These are phyloP conservation scores for Anguilla rostrata DNA, from an alignment of 2,113 vertebrate species.

Conservation along the genomic window DNA sequence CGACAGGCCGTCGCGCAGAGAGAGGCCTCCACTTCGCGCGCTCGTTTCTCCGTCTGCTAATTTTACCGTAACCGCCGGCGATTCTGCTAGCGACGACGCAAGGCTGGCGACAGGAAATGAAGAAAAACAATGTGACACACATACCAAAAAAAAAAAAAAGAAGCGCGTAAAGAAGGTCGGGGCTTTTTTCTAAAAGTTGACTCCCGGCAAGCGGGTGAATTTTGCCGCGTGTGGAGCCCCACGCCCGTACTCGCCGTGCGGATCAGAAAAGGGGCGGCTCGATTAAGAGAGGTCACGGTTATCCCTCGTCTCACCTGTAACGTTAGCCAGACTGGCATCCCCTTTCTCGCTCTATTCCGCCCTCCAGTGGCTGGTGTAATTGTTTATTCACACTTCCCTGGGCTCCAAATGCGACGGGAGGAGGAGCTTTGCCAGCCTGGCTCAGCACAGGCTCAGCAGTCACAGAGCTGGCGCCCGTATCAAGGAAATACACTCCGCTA, in stretches of 20 bases:
- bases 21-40: too few relatives aligned
- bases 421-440: neutral
- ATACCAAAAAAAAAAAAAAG: too few relatives aligned
- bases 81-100: too few relatives aligned
- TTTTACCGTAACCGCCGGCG: too few relatives aligned
- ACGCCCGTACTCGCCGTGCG: too few relatives aligned
- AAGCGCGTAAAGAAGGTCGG: too few relatives aligned
- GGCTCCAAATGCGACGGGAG: neutral
- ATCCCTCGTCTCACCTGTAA: neutral
- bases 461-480: neutral
- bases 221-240: neutral
- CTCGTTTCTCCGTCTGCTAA: too few relatives aligned
- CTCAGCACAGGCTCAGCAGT: neutral
- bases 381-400: slow-evolving; percentile 17
- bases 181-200: neutral
- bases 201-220: neutral
- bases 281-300: neutral
- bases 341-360: neutral
- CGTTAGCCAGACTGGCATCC: too few relatives aligned
- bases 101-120: too few relatives aligned
- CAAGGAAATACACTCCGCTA: neutral
- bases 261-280: neutral
- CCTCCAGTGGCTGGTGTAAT: slow-evolving; percentile 18
- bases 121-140: too few relatives aligned
- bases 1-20: too few relatives aligned